Evolutionary conservation across 1,140 invertebrate genomes (phyloP).

Genomic region (Drosophila melanogaster): DNA sequence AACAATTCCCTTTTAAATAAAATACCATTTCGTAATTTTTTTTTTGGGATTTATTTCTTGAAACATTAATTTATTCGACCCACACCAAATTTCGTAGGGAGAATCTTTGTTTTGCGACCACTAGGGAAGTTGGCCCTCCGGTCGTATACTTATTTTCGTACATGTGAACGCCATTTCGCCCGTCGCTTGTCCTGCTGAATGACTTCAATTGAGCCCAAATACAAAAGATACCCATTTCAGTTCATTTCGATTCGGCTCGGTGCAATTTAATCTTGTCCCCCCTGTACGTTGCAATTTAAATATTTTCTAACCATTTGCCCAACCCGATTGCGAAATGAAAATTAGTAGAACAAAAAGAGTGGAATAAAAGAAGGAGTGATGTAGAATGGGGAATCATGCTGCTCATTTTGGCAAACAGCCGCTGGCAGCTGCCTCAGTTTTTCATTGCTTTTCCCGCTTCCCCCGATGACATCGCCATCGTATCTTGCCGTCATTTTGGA

Average conservation of each 20-base stretch:
- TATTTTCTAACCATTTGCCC: conserved; percentile 48
- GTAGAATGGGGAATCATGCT: neutral
- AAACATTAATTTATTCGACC: neutral
- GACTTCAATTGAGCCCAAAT: conserved; percentile 46
- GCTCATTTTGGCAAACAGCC: conserved; percentile 67
- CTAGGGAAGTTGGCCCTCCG: neutral
- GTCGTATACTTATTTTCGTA: conserved; percentile 21
- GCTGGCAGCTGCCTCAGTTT: conserved; percentile 38
- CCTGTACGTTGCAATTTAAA: conserved; percentile 49
- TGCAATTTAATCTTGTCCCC: conserved; percentile 19
- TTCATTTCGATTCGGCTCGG: conserved; percentile 12
- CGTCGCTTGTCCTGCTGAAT: conserved; percentile 12
- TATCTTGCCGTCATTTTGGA: conserved; percentile 44
- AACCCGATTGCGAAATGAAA: conserved; percentile 27
- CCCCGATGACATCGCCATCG: neutral
- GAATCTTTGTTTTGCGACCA: neutral
- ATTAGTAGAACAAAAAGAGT: conserved; percentile 9
- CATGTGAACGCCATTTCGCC: neutral
- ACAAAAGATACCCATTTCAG: conserved; percentile 33
- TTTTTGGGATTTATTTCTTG: no score
- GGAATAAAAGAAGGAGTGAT: neutral
- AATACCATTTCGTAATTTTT: no score
- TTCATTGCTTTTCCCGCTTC: neutral
- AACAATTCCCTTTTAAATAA: no score
- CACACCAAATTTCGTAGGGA: neutral